Conservation (phyloP, 1,140 invertebrate genomes). For the Mactra quadrangularis region DNA sequence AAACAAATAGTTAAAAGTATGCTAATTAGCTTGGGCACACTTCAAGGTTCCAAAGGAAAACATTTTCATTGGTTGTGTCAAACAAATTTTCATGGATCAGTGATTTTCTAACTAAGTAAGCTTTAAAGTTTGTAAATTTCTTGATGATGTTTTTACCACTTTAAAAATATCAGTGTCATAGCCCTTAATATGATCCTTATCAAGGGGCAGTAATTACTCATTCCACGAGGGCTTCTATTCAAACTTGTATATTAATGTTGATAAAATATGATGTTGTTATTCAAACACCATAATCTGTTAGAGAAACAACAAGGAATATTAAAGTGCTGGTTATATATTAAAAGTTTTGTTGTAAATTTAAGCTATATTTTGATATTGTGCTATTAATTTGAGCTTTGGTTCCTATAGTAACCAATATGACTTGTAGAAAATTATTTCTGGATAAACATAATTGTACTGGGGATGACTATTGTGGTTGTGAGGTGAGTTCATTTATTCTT, state of each 20-base stretch:
- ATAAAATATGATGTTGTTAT: neutral
- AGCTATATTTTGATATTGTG: too few species aligned
- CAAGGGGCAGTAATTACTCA: slow-evolving; percentile 40
- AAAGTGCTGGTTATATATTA: too few species aligned
- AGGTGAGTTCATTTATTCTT: neutral
- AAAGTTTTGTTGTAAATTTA: too few species aligned
- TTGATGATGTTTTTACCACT: slow-evolving; percentile 25
- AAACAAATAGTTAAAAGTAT: slow-evolving; percentile 10
- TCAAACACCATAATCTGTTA: too few species aligned
- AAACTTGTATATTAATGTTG: neutral
- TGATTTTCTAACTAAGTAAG: neutral
- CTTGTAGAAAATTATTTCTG: too few species aligned
- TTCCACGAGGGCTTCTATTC: neutral
- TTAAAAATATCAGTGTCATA: neutral
- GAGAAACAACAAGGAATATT: too few species aligned
- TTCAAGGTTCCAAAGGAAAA: neutral
- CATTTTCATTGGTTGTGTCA: neutral
- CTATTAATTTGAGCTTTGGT: too few species aligned
- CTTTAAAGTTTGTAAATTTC: slow-evolving; percentile 14
- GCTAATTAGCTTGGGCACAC: slow-evolving; percentile 28
- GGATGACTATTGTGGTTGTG: too few species aligned
- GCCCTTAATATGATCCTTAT: neutral
- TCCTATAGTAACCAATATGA: too few species aligned
- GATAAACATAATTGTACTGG: neutral
- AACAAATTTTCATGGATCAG: neutral